Percentiles rank a stretch among this genome's conserved stretches.
These are phyloP conservation scores for Oxygymnocypris stewartii DNA, from an alignment of 2,113 vertebrate genomes.

Conservation along the genomic window DNA sequence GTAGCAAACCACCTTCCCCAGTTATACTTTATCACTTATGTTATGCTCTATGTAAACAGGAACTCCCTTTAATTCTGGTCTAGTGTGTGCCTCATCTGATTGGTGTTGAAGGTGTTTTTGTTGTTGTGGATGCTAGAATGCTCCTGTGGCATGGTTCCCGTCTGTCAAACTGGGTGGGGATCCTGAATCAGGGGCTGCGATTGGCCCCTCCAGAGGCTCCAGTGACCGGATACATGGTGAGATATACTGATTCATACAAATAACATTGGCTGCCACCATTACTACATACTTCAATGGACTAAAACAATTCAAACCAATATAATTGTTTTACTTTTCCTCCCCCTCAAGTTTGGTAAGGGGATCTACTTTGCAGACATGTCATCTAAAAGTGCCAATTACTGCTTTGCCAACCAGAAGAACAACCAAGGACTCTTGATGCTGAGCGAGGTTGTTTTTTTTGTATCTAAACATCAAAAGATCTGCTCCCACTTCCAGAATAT, in stretches of 20 bases:
- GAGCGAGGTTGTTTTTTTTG: slow-evolving; percentile 77
- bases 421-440: slow-evolving; percentile 80
- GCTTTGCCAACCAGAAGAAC: slow-evolving; percentile 79
- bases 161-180: slow-evolving; percentile 87
- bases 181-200: slow-evolving; percentile 84
- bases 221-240: slow-evolving; percentile 89
- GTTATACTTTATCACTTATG: background rate
- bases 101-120: background rate
- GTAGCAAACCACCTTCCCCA: slow-evolving; percentile 59
- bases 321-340: slow-evolving; percentile 7
- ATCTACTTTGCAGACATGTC: slow-evolving; percentile 95
- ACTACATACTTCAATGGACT: background rate
- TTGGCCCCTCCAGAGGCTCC: slow-evolving; percentile 89
- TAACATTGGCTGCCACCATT: background rate
- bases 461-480: background rate
- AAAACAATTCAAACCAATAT: background rate
- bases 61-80: background rate
- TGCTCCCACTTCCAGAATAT: background rate
- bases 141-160: slow-evolving; percentile 91
- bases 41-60: background rate
- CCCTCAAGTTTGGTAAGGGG: slow-evolving; percentile 87
- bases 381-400: slow-evolving; percentile 93
- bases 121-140: slow-evolving; percentile 69
- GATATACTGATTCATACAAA: slow-evolving; percentile 37
- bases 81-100: slow-evolving; percentile 2